phyloP scores from a whole-genome alignment of 1,140 invertebrate species.

The Temnothorax nylanderi region DNA sequence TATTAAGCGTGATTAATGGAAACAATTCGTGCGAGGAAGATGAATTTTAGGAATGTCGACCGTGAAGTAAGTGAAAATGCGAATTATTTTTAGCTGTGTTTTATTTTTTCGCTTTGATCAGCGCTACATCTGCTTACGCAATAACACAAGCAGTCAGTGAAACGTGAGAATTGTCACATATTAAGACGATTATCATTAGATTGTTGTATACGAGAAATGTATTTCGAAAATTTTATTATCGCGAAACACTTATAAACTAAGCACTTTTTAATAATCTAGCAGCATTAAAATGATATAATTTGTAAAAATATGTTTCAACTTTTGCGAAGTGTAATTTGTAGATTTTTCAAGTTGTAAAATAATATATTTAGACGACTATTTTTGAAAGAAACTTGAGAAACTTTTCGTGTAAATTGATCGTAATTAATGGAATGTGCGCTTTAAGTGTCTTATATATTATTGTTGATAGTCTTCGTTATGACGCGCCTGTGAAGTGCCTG shows the following conservation, averaged over 20 bases:
- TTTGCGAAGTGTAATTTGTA: neutral
- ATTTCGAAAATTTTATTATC: neutral
- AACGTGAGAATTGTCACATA: neutral
- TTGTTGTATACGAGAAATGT: neutral
- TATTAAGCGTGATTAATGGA: slow-evolving; percentile 35
- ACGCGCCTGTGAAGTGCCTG: neutral
- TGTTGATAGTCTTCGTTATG: neutral
- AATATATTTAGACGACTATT: neutral
- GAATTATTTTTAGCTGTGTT: neutral
- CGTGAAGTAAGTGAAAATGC: no score
- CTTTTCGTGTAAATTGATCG: neutral
- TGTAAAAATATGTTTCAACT: neutral
- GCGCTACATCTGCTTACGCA: neutral
- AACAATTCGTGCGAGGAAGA: slow-evolving; percentile 29
- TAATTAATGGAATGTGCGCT: neutral
- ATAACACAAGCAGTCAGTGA: neutral
- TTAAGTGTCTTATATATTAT: neutral
- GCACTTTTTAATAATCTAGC: neutral
- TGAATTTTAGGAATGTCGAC: neutral
- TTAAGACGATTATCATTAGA: neutral
- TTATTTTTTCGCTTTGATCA: neutral
- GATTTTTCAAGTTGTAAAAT: neutral
- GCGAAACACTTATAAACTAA: neutral
- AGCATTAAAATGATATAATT: neutral
- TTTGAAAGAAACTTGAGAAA: neutral